phyloP scores from a whole-genome alignment of 2,888 invertebrate genomes.

The Mactromeris polynyma region DNA sequence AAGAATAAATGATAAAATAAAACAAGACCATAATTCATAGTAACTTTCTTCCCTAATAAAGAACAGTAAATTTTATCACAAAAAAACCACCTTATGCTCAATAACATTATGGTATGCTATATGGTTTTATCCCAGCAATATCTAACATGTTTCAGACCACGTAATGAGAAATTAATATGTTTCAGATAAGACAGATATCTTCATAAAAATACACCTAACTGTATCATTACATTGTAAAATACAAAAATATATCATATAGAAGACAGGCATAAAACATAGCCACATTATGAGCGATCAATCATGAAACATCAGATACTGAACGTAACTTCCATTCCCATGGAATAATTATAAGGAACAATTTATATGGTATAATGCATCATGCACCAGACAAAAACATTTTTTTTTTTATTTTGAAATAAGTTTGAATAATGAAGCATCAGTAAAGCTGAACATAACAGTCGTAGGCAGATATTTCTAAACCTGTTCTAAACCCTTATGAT shows the following conservation, averaged over 20 bases:
- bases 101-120: background rate
- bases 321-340: background rate
- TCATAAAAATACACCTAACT: background rate
- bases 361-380: background rate
- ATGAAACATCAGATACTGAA: background rate
- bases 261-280: no score
- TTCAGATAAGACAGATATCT: background rate
- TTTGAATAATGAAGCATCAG: background rate
- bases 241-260: background rate
- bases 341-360: background rate
- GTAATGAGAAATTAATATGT: background rate
- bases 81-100: background rate
- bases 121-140: background rate
- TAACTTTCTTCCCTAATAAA: background rate
- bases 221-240: background rate
- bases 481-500: no score
- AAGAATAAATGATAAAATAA: background rate
- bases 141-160: background rate
- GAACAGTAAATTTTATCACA: background rate
- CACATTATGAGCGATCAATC: background rate
- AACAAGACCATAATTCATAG: background rate
- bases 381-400: background rate
- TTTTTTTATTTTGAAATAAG: background rate
- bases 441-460: background rate
- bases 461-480: no score